These are phyloP conservation scores for Pan troglodytes DNA, from an alignment of 2,113 vertebrate species.

Conservation along the genomic window NHGRI_mPanTro3-v2.1_pri NC_072417.2:21738001-21738500, in stretches of 20 bases:
- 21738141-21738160: too few relatives aligned
- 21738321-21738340: background rate
- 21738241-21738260: accelerated
- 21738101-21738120: background rate
- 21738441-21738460: background rate
- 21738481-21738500: background rate
- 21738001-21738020: background rate
- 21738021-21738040: background rate
- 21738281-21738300: too few relatives aligned
- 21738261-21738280: background rate
- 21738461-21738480: background rate
- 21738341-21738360: background rate
- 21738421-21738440: background rate
- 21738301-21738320: background rate
- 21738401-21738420: background rate
- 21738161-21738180: background rate
- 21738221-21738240: background rate
- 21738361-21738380: background rate
- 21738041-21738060: background rate
- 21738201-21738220: background rate
- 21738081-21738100: background rate
- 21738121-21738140: background rate
- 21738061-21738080: background rate
- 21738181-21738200: background rate
- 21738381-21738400: background rate